Conservation (phyloP, 2,113 vertebrate species). For the Acanthochromis polyacanthus region DNA sequence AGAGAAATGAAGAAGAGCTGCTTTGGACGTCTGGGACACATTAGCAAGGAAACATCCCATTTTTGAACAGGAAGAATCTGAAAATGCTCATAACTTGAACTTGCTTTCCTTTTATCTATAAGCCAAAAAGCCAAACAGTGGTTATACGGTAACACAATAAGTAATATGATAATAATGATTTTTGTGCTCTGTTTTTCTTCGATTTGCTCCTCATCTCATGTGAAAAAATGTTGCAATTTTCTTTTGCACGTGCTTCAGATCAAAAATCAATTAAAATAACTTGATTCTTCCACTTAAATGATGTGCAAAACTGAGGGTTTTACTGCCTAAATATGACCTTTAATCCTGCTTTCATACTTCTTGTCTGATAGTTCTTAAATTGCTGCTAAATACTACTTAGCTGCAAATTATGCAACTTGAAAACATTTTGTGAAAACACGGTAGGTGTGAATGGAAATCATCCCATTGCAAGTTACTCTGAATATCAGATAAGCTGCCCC, state of each 20-base stretch:
- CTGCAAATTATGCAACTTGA: not conserved
- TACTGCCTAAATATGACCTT: constrained; percentile 9
- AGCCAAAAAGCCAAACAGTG: too few species aligned
- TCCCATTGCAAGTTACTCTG: constrained; percentile 13
- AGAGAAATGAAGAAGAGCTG: constrained; percentile 41
- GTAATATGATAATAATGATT: too few species aligned
- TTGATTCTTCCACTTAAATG: not conserved
- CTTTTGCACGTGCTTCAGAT: not conserved
- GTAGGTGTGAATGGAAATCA: not conserved
- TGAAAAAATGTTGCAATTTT: not conserved
- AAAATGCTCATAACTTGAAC: not conserved
- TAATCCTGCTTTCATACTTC: not conserved
- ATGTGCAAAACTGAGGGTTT: not conserved
- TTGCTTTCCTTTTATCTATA: not conserved
- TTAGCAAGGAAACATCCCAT: constrained; percentile 25
- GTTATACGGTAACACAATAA: too few species aligned
- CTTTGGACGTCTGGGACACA: constrained; percentile 34
- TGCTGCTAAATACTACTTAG: not conserved
- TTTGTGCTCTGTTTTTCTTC: not conserved
- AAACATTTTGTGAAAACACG: constrained; percentile 8
- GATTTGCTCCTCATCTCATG: not conserved
- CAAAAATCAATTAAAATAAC: not conserved
- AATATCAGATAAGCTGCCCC: constrained; percentile 28
- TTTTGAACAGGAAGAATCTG: constrained; percentile 33
- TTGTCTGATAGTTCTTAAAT: not conserved